Evolutionary conservation across 2,888 invertebrate species (phyloP), one percentile per base, ranked within the genome.

Genomic region (Pycnomerus fuliginosus): DNA sequence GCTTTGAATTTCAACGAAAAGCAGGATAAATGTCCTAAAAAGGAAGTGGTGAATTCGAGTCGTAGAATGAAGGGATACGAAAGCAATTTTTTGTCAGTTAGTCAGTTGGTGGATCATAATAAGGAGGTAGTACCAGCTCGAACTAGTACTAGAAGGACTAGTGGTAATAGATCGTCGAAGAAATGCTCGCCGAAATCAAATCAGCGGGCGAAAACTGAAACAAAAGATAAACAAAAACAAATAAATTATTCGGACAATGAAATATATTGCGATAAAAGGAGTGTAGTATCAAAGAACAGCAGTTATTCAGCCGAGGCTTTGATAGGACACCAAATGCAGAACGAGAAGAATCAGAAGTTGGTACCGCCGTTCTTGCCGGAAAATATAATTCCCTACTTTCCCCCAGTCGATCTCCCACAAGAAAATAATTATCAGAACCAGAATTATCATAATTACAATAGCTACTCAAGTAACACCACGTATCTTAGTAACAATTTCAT

Each of bases 61-160:
- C 46, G 45, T 37, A 16, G 44, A 3, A 45, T 46, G 38, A 49
- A 48, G 28, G 55, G 50, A 32, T 48, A 45, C 49, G 37, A 37
- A 20, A 70, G 71, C 16, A 76, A 75, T 35, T 82, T 82, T 45
- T 62, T 82, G 4, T 82, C 82, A 0, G 82, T 83, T 1, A 82
- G 82, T 61, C 81, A 82, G 45, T 61, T 82, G n/a, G 82, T 82
- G 1, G 81, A 78, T 51, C 76, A 73, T 48, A 74, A 74, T 51
- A 77, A 76, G 52, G 63, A 61, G 22, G 45, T 16, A 44, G 51
- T 49, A 17, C 64, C 58, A 22, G 59, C 55, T 5, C 61, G 63
- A 44, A 52, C 61, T 1, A 36, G 58, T 2, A 57, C 64, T 27
- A 56, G 69, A 38, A 56, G 69, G 44, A 64, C 58, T 45, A 68